phyloP scores from a whole-genome alignment of 2,888 invertebrate genomes.

The Chloromyia formosa region DNA sequence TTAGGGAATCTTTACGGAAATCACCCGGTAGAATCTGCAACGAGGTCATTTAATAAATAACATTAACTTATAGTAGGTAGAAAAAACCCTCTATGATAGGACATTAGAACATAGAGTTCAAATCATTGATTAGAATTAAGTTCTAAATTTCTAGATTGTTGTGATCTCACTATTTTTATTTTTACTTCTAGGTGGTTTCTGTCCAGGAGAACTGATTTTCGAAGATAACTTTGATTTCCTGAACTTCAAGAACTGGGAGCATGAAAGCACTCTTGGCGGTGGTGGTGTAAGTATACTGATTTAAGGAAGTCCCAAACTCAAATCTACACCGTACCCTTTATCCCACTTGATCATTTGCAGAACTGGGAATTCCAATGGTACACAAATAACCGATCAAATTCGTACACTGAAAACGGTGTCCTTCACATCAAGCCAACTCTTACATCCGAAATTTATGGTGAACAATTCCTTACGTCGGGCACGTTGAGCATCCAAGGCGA shows the following conservation, averaged over 20 bases:
- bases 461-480: conserved; percentile 67
- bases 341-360: conserved; percentile 53
- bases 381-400: conserved; percentile 72
- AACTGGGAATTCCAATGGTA: conserved; percentile 79
- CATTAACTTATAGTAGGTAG: too few species aligned
- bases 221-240: conserved; percentile 70
- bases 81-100: too few species aligned
- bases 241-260: conserved; percentile 71
- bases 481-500: conserved; percentile 69
- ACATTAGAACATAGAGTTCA: too few species aligned
- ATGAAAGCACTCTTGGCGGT: conserved; percentile 72
- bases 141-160: too few species aligned
- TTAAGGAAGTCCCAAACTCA: neutral
- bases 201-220: conserved; percentile 71
- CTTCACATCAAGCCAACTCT: conserved; percentile 70
- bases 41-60: too few species aligned
- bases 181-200: conserved; percentile 55
- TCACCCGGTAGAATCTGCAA: too few species aligned
- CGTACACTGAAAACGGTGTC: conserved; percentile 68
- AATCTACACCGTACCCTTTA: neutral
- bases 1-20: too few species aligned
- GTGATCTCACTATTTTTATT: neutral
- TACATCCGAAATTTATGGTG: conserved; percentile 67
- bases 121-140: too few species aligned
- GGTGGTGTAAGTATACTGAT: conserved; percentile 64